Evolutionary conservation across 2,888 invertebrate genomes (phyloP), one percentile per base, ranked within the genome.

Genomic region (Agonopterix heracliana): DNA sequence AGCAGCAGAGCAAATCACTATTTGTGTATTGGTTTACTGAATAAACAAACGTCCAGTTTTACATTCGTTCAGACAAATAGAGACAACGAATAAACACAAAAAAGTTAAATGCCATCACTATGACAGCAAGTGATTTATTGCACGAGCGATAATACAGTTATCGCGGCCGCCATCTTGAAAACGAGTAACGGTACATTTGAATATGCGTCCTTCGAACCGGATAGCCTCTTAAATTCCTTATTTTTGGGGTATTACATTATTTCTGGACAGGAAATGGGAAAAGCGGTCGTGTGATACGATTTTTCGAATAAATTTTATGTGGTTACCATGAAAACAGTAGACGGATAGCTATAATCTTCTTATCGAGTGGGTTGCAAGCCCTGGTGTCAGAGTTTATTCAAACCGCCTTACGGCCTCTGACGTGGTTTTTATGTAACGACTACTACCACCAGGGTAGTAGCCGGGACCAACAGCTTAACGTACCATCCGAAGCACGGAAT

Each of bases 71-170:
- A 26, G 26, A 26, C 26, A 26, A 26, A 26, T 26, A 26, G 26
- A 26, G 26, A 26, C 26, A 26, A 26, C 10, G 38, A 11, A 38
- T 11, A 38, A n/a, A 38, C 10, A n/a, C 38, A 11, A 41, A 41
- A 66, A 67, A 41, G 41, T 41, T 12, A 12, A 41, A 41, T 13
- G 12, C 41, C 41, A 41, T 41, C 41, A 47, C 48, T 52, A 59
- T 65, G 74, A 75, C 74, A 69, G 64, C 57, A 48, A 58, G 60
- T 76, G 74, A 78, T 78, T 74, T 76, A 77, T 76, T 66, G 62
- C 63, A 50, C 34, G 43, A 48, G 57, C 66, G 71, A 70, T 72
- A 74, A 71, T 64, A 61, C 64, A 59, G 64, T 59, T 71, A 74
- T 71, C 64, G 59, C 43, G 49, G 46, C 50, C 55, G 63, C 68